phyloP scores from a whole-genome alignment of 2,113 vertebrate species.

The Ctenodactylus gundi region DNA sequence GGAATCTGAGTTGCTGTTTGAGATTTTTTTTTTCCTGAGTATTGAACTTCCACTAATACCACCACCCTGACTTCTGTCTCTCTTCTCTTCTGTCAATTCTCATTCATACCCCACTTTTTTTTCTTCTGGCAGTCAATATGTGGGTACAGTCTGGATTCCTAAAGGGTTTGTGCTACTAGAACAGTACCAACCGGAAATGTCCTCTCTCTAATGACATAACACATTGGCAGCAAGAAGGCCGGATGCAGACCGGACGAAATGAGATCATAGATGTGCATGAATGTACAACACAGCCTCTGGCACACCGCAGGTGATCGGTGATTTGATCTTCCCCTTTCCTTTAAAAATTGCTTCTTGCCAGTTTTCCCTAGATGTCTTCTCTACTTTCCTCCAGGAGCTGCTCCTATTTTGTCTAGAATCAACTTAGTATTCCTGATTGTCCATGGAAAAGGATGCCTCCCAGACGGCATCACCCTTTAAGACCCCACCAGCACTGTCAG shows the following conservation, averaged over 20 bases:
- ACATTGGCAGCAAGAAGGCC: neutral
- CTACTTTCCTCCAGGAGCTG: neutral
- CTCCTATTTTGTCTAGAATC: neutral
- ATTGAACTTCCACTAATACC: neutral
- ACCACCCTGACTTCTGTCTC: neutral
- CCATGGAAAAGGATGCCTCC: neutral
- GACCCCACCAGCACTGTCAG: fast-evolving
- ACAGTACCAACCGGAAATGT: constrained; percentile 23
- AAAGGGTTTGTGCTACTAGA: constrained; percentile 47
- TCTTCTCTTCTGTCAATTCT: neutral
- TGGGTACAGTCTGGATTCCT: constrained; percentile 64
- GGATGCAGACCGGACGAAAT: neutral
- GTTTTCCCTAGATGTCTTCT: neutral
- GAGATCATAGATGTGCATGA: neutral
- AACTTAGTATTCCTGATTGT: neutral
- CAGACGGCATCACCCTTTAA: neutral
- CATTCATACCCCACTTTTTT: neutral
- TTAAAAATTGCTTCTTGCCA: neutral
- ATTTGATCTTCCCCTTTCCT: neutral
- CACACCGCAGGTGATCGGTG: neutral
- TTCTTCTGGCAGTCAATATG: constrained; percentile 22
- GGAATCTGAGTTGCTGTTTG: neutral
- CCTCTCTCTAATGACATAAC: neutral
- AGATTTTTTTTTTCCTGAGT: neutral
- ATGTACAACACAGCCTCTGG: neutral